Base-by-base conservation (phyloP, 2,113 vertebrate species). In the Chaetorhynchus papuensis region DNA sequence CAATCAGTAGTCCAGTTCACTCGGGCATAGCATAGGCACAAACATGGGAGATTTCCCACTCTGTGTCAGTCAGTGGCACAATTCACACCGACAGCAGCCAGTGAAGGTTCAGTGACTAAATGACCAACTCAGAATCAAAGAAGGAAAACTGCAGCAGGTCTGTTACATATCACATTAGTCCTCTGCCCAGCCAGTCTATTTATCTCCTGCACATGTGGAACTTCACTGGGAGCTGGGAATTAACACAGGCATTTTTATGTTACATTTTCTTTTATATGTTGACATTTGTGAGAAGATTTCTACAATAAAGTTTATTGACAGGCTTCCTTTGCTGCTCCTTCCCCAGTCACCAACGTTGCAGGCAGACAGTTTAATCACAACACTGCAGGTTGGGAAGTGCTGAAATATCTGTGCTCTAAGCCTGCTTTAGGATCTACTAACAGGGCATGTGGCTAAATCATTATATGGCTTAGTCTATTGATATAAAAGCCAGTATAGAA, bases 251-350 rank as follows among this genome's bases (percentile, higher is more conserved):
- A 96, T 95, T 96, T 88, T 95, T 97, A 96, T 82, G 91, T 68
- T 83, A 81, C 42, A 65, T 94, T 95, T 95, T 94, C 84, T 93
- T 92, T 80, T 94, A 31, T 83, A 89, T 87, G 54, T 86, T 95
- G 71, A 65, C 79, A 89, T 94, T 94, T 93, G 85, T 97, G 79
- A 95, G 50, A 91, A 71, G 39, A 92, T 78, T 95, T 97, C 96
- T 97, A 94, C 97, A 97, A 97, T 95, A 97, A 88, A 97, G 87
- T 96, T 98, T 97, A 96, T 75, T 92, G 72, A 74, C 85, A 86
- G 81, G 44, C 81, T 95, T 98, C 60, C 53, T 97, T 82, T 78
- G 49, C 53, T 53, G 12, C 31, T 64, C n/a, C 70, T 81, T 91
- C 37, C 26, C 5, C 87, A 96, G 59, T 45, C 92, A 94, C 80